These are phyloP conservation scores for Furnarius figulus DNA, from an alignment of 2,113 vertebrate species.

Conservation along the genomic window DNA sequence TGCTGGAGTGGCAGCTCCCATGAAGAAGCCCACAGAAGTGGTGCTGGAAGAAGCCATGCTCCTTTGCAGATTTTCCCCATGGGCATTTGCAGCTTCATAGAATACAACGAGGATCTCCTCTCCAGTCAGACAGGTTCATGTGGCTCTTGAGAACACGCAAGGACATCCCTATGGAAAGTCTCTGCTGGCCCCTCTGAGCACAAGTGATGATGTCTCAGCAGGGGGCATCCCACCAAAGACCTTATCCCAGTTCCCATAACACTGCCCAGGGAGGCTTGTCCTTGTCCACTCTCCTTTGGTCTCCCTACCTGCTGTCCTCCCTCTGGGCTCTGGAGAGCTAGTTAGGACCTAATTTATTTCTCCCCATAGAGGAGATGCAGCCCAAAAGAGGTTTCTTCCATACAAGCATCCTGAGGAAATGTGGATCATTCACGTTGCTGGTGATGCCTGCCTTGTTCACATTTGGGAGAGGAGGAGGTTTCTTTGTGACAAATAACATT, in stretches of 20 bases:
- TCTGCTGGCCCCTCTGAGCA: not conserved
- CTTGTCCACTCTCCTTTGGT: not conserved
- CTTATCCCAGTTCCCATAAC: accelerated
- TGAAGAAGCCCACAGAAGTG: not conserved
- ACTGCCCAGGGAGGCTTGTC: not conserved
- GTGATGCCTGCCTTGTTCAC: not conserved
- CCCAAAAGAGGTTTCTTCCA: not conserved
- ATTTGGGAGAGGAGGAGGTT: not conserved
- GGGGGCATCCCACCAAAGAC: not conserved
- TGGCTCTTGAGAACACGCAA: not conserved
- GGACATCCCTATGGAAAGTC: not conserved
- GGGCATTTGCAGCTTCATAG: not conserved
- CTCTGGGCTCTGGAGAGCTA: not conserved
- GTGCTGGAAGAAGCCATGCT: not conserved
- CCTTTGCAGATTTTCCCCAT: not conserved
- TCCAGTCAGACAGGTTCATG: not conserved
- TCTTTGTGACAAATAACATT: not conserved
- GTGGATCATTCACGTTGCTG: not conserved
- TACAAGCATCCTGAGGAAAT: not conserved
- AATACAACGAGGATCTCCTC: not conserved
- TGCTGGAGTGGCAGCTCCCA: not conserved
- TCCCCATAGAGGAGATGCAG: not conserved
- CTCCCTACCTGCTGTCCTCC: not conserved
- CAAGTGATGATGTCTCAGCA: not conserved
- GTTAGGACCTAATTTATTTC: not conserved